Percentiles rank a stretch among this genome's conserved stretches.
phyloP scores from a whole-genome alignment of 2,888 invertebrate species.

The Zonitis immaculata region DNA sequence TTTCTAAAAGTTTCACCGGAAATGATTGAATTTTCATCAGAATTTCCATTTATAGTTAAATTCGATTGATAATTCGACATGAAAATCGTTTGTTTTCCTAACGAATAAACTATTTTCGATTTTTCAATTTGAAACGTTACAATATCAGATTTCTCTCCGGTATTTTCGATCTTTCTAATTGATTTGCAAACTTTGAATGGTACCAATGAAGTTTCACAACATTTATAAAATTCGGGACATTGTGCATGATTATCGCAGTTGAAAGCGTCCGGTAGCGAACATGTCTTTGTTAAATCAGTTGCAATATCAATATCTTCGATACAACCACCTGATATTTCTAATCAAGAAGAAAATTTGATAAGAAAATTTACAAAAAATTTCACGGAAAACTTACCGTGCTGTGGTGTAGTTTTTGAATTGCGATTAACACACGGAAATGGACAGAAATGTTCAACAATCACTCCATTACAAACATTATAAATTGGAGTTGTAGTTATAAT shows the following conservation, averaged over 20 bases:
- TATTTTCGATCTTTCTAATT: neutral
- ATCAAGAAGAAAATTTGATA: neutral
- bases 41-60: neutral
- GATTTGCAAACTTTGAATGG: neutral
- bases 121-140: neutral
- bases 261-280: neutral
- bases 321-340: neutral
- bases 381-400: too few relatives aligned
- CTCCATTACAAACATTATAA: neutral
- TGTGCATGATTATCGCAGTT: neutral
- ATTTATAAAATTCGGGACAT: slow-evolving; percentile 1
- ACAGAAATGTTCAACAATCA: too few relatives aligned
- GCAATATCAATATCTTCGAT: neutral
- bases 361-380: too few relatives aligned
- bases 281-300: neutral
- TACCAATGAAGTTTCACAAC: neutral
- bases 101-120: neutral
- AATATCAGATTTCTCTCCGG: too few relatives aligned
- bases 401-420: too few relatives aligned
- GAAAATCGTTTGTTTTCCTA: neutral
- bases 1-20: neutral
- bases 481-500: too few relatives aligned
- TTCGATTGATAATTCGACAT: neutral
- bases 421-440: neutral
- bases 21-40: neutral